Evolutionary conservation across 2,797 vertebrate genomes (phyloP).

Genomic region (Cyclura pinguis): DNA sequence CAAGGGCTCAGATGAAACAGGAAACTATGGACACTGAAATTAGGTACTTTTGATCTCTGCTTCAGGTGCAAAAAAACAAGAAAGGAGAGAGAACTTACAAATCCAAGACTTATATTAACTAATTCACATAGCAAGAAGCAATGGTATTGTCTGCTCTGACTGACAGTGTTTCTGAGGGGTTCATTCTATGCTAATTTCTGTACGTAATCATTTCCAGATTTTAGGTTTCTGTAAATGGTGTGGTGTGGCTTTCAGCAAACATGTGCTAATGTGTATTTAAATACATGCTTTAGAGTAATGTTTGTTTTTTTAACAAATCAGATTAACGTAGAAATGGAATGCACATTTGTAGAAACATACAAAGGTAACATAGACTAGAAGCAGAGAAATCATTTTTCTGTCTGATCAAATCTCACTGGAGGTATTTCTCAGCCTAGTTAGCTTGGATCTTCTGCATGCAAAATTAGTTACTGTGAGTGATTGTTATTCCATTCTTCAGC

Average conservation of each 20-base stretch:
- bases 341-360: not conserved
- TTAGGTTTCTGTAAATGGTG: not conserved
- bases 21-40: not conserved
- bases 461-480: not conserved
- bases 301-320: not conserved
- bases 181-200: not conserved
- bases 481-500: not conserved
- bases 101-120: not conserved
- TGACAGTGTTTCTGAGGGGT: not conserved
- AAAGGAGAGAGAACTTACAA: not conserved
- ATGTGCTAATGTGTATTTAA: not conserved
- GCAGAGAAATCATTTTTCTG: too few species aligned
- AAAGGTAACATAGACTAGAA: not conserved
- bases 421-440: not conserved
- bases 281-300: not conserved
- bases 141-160: too few species aligned
- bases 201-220: not conserved
- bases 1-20: not conserved
- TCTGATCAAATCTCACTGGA: not conserved
- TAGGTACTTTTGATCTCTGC: not conserved
- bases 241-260: not conserved
- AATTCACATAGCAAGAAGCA: not conserved
- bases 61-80: not conserved
- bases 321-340: not conserved
- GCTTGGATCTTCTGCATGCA: not conserved